These are phyloP conservation scores for Pristionchus entomophagus DNA, from an alignment of 2,888 invertebrate species.

Conservation along the genomic window DNA sequence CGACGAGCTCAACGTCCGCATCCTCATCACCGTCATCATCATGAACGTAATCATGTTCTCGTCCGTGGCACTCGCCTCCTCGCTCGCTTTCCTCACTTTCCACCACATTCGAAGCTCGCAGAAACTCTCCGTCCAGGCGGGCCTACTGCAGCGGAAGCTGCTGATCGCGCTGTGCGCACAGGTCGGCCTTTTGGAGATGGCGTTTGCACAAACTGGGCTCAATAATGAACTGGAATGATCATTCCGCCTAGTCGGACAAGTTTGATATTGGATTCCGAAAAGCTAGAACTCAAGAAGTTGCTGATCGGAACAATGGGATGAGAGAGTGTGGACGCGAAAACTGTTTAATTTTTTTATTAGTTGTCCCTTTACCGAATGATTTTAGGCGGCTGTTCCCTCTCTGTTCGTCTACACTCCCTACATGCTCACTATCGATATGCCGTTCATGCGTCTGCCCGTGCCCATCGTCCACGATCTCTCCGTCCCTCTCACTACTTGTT, in stretches of 20 bases:
- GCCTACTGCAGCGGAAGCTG: background rate
- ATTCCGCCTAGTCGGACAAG: no score
- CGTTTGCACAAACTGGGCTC: no score
- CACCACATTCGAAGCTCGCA: background rate
- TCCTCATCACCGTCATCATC: background rate
- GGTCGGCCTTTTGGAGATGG: no score
- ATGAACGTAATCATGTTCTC: background rate
- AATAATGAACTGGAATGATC: no score
- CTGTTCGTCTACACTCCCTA: background rate
- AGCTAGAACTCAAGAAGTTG: no score
- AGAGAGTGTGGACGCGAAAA: no score
- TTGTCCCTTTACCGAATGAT: no score
- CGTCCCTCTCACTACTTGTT: background rate
- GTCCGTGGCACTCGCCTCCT: background rate
- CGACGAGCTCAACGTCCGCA: background rate
- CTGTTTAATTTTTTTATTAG: background rate
- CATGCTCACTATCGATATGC: background rate
- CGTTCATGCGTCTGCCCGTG: background rate
- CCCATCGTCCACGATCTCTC: background rate
- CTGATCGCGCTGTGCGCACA: background rate
- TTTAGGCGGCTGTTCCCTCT: background rate
- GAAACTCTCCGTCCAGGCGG: background rate
- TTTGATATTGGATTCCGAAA: no score
- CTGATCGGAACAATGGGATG: no score
- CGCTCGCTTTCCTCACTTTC: background rate